Evolutionary conservation across 2,888 invertebrate species (phyloP), one percentile per base, ranked within the genome.

Genomic region (Rhimphoctona megacephalus): DNA sequence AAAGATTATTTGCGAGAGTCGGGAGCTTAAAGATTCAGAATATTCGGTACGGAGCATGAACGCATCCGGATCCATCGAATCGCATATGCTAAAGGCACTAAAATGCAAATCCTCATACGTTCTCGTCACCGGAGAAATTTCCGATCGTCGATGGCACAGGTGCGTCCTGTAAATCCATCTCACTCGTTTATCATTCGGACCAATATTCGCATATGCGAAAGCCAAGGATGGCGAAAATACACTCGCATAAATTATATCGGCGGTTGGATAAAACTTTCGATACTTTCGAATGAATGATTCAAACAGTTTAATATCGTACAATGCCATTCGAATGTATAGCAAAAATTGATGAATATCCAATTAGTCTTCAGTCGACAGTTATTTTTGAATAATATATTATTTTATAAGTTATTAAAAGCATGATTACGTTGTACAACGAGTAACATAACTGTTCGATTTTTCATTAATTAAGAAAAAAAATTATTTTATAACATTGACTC

Each of bases 61-160:
- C 49, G 49, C 73, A 76, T 85, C 64, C 84, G 79, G 84, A 61
- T 81, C 52, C 66, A 64, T 77, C 54, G 54, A 66, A 73, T 78
- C 54, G 72, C 72, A 74, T 64, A 66, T 52, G 77, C 54, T 54
- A 46, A 66, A 66, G 66, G 36, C 57, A 73, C 54, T 46, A 66
- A 85, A 70, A 81, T 81, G 81, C 61, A 85, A 85, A 81, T 85
- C 46, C 49, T 49, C 36, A 73, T 33, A 78, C 36, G 64, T 74
- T 81, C 81, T 81, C 85, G 66, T 85, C 77, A 57, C 46, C 14
- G 73, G 77, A 81, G 77, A 85, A 81, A 85, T 78, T 81, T 85
- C 66, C 77, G 66, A 81, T 85, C 74, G 66, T 36, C 72, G 66
- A 67, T 67, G 54, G 72, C 72, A 57, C 85, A 85, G 85, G 81